Percentiles rank a stretch among this genome's conserved stretches.
Conservation (phyloP, 2,888 invertebrate genomes). For the Idaea biselata region DNA sequence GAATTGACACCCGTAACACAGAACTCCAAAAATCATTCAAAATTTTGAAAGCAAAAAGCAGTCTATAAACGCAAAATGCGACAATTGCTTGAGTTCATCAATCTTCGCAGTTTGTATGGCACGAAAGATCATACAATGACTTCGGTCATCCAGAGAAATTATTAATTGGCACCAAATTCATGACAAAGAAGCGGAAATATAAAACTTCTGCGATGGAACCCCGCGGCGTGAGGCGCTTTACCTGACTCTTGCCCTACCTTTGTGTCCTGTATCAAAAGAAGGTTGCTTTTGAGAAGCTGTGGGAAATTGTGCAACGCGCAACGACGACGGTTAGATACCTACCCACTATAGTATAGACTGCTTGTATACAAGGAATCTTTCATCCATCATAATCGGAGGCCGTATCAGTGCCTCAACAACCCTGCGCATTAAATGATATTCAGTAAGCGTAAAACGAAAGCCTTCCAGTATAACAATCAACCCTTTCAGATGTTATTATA, state of each 20-base stretch:
- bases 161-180: conserved; percentile 72
- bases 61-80: conserved; percentile 71
- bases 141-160: conserved; percentile 78
- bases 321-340: conserved; percentile 53
- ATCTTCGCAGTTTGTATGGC: conserved; percentile 70
- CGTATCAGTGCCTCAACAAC: conserved; percentile 39
- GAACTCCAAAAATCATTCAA: conserved; percentile 49
- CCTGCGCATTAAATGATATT: conserved; percentile 38
- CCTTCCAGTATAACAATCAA: conserved; percentile 42
- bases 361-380: conserved; percentile 47
- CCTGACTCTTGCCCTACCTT: conserved; percentile 79
- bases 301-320: conserved; percentile 74
- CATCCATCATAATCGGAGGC: conserved; percentile 53
- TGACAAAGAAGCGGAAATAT: conserved; percentile 80
- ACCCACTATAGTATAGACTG: not conserved
- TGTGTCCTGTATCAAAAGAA: conserved; percentile 70
- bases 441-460: conserved; percentile 47
- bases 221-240: conserved; percentile 72
- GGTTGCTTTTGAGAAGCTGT: conserved; percentile 70
- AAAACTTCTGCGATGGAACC: conserved; percentile 74
- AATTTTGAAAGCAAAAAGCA: conserved; percentile 54
- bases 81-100: conserved; percentile 77
- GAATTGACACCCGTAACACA: conserved; percentile 25
- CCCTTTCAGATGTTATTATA: conserved; percentile 50
- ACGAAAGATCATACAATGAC: conserved; percentile 62